phyloP scores from a whole-genome alignment of 2,797 vertebrate genomes.

The Artibeus jamaicensis region DNA sequence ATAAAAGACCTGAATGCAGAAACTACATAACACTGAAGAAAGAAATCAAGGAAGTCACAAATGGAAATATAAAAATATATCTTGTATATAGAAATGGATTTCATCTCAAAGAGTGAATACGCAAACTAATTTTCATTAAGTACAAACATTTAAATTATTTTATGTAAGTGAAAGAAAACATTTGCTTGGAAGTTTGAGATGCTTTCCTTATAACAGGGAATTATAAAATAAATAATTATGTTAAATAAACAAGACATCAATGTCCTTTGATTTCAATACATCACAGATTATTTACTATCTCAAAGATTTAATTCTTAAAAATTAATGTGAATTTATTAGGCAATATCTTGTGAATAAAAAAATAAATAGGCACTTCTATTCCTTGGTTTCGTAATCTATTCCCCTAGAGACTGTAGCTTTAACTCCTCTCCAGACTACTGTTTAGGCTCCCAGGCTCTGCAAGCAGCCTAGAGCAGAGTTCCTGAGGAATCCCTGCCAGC shows the following conservation, averaged over 20 bases:
- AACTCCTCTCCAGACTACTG: background rate
- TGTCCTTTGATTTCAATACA: background rate
- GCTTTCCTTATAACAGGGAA: background rate
- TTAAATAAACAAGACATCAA: background rate
- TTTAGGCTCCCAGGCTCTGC: background rate
- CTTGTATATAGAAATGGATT: background rate
- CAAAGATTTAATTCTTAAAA: slow-evolving; percentile 26
- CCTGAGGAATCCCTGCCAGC: slow-evolving; percentile 21
- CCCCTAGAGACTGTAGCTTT: background rate
- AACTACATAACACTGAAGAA: no score
- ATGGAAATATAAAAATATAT: background rate
- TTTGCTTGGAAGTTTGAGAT: background rate
- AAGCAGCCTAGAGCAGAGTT: slow-evolving; percentile 15
- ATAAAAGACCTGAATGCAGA: no score
- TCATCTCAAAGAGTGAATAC: background rate
- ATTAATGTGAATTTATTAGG: background rate
- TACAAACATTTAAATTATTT: slow-evolving; percentile 13
- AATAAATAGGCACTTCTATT: background rate
- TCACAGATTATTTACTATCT: background rate
- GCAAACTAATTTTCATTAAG: background rate
- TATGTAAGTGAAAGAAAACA: background rate
- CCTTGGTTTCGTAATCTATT: background rate
- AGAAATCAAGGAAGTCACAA: no score
- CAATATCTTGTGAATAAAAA: background rate
- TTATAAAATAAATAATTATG: background rate